These are phyloP conservation scores for Neoarius graeffei DNA, from an alignment of 2,113 vertebrate genomes.

Conservation along the genomic window DNA sequence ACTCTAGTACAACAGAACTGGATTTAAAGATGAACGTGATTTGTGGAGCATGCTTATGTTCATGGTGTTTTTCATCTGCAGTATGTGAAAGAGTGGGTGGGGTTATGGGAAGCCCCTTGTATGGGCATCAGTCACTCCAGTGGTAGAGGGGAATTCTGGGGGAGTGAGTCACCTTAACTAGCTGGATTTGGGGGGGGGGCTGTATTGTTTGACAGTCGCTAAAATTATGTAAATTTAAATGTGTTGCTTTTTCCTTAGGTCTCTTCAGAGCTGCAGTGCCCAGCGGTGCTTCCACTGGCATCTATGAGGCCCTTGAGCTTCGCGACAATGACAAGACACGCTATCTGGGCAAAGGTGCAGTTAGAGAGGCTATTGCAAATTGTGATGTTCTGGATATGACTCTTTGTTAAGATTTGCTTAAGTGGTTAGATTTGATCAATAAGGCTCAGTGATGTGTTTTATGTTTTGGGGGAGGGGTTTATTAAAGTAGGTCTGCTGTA, in stretches of 20 bases:
- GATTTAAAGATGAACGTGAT: neutral
- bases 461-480: neutral
- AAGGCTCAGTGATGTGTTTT: neutral
- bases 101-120: slow-evolving; percentile 2
- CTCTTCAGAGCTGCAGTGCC: slow-evolving; percentile 96
- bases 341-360: slow-evolving; percentile 92
- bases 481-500: too few relatives aligned
- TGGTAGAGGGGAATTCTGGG: neutral
- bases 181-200: neutral
- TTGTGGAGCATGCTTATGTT: neutral
- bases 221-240: slow-evolving; percentile 19
- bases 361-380: neutral
- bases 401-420: neutral
- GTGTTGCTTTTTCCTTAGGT: slow-evolving; percentile 71
- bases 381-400: neutral
- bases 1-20: neutral
- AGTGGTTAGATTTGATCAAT: neutral
- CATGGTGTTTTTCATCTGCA: neutral
- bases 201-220: neutral
- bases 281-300: slow-evolving; percentile 94
- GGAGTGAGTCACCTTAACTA: neutral
- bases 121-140: neutral
- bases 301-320: slow-evolving; percentile 97
- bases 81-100: neutral
- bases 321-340: slow-evolving; percentile 98